Percentiles rank a stretch among this genome's conserved stretches.
These are phyloP conservation scores for Chrysomallon squamiferum DNA, from an alignment of 1,140 invertebrate species.

Conservation along the genomic window DNA sequence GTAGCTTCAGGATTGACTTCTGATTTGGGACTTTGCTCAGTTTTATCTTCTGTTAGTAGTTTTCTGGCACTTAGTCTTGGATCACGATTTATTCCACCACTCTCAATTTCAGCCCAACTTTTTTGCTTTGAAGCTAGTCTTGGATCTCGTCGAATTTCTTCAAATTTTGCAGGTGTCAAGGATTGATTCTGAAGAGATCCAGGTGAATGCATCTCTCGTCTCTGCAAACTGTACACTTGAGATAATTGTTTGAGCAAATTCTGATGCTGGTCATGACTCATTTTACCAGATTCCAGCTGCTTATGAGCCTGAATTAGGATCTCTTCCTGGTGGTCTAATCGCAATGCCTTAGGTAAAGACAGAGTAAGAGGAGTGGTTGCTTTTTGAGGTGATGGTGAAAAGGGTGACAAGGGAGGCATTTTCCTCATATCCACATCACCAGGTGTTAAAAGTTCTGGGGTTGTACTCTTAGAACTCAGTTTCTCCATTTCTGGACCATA, in stretches of 20 bases:
- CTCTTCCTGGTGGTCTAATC: constrained; percentile 67
- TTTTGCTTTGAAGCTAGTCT: neutral
- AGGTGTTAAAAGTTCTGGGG: constrained; percentile 11
- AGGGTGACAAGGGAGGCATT: constrained; percentile 6
- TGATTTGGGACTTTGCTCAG: neutral
- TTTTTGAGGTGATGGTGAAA: constrained; percentile 1
- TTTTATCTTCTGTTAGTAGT: constrained; percentile 8
- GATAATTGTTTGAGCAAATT: constrained; percentile 74
- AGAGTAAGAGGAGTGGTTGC: constrained; percentile 8
- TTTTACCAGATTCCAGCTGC: constrained; percentile 75
- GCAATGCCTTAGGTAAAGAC: constrained; percentile 22
- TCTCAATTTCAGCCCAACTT: too few relatives aligned
- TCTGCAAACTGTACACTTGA: constrained; percentile 79
- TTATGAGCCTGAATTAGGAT: constrained; percentile 85
- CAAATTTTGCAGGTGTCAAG: neutral
- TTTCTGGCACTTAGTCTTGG: too few relatives aligned
- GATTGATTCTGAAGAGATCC: neutral
- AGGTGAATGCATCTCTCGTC: constrained; percentile 48
- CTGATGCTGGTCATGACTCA: constrained; percentile 81
- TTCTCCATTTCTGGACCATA: constrained; percentile 46
- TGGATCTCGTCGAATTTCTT: neutral
- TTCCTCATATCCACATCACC: constrained; percentile 31
- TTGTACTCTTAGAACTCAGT: constrained; percentile 21
- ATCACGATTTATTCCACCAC: too few relatives aligned
- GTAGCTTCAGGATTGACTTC: neutral